These are phyloP conservation scores for Hypolimnas misippus DNA, from an alignment of 2,888 invertebrate genomes.

Conservation along the genomic window DNA sequence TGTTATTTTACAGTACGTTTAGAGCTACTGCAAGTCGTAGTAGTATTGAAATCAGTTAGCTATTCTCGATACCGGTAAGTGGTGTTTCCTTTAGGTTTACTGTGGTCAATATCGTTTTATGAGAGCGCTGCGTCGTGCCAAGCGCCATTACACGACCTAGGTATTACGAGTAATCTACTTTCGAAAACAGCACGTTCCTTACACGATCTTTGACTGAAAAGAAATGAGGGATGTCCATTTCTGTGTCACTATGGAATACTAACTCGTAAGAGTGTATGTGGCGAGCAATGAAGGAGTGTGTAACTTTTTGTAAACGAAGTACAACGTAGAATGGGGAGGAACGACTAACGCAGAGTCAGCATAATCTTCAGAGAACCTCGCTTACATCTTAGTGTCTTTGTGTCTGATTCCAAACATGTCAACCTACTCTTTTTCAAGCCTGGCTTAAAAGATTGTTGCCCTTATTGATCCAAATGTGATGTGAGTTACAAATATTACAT, in stretches of 20 bases:
- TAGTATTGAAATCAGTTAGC: neutral
- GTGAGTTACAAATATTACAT: too few relatives aligned
- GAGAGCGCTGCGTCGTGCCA: conserved; percentile 21
- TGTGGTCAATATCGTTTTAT: conserved; percentile 27
- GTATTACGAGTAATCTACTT: conserved; percentile 15
- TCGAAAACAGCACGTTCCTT: conserved; percentile 8
- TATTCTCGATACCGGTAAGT: neutral
- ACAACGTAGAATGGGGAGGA: too few relatives aligned
- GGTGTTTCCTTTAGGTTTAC: conserved; percentile 12
- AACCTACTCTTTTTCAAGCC: neutral
- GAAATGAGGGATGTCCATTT: neutral
- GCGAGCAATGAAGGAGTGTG: neutral
- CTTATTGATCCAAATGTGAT: neutral
- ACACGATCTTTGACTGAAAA: neutral
- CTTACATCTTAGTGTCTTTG: conserved; percentile 6
- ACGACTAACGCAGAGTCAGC: conserved; percentile 6
- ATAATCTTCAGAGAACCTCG: neutral
- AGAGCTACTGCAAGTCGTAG: too few relatives aligned
- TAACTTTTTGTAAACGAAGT: neutral
- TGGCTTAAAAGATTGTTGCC: neutral
- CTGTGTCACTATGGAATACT: neutral
- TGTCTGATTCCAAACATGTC: conserved; percentile 4
- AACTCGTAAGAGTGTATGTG: neutral
- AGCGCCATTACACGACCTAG: conserved; percentile 27
- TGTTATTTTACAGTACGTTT: too few relatives aligned